Conservation (phyloP, 2,113 vertebrate species). For the Patagioenas fasciata region DNA sequence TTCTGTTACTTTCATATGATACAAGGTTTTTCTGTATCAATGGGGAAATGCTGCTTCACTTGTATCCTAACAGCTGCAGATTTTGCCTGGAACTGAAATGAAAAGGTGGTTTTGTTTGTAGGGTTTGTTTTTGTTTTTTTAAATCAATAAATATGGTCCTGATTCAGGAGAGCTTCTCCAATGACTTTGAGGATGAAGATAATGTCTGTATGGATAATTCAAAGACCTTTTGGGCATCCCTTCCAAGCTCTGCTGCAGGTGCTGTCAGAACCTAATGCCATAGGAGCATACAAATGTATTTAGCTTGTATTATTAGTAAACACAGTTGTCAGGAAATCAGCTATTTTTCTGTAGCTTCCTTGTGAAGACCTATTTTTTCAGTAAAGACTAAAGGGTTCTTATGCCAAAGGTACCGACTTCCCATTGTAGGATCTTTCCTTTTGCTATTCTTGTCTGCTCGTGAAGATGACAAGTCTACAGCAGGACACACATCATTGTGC, state of each 20-base stretch:
- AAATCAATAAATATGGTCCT: neutral
- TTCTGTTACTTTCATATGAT: neutral
- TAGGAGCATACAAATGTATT: neutral
- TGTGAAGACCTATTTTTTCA: neutral
- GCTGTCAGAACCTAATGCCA: neutral
- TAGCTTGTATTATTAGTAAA: neutral
- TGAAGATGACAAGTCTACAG: neutral
- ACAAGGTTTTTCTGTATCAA: fast-evolving
- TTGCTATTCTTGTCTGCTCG: neutral
- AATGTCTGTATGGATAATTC: neutral
- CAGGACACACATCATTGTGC: neutral
- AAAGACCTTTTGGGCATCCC: neutral
- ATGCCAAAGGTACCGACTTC: neutral
- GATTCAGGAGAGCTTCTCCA: neutral
- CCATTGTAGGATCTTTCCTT: neutral
- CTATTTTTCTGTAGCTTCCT: neutral
- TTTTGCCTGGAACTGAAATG: neutral
- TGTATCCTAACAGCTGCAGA: neutral
- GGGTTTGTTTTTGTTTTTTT: neutral
- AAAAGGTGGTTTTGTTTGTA: neutral
- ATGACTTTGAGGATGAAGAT: neutral
- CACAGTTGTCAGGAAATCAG: fast-evolving
- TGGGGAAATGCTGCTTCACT: neutral
- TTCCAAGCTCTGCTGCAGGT: neutral
- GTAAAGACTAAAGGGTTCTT: neutral